Evolutionary conservation across 2,113 vertebrate species (phyloP).

Genomic region (Columba livia): DNA sequence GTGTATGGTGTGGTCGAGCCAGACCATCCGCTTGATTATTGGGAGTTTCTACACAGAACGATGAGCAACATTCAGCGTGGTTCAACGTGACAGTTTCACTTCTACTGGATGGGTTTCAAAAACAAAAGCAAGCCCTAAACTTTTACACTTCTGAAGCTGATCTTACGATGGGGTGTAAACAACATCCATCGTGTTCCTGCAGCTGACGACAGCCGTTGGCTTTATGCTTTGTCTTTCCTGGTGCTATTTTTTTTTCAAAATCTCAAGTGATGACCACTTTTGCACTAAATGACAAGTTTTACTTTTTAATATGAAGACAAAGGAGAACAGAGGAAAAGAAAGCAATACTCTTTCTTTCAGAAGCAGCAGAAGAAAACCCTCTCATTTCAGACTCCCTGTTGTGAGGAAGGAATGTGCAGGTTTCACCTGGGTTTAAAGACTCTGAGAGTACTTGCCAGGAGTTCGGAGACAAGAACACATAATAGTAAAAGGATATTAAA

Average conservation of each 20-base stretch:
- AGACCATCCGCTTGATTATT: not conserved
- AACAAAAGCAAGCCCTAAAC: not conserved
- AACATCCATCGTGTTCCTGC: fast-evolving
- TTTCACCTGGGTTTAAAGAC: constrained; percentile 42
- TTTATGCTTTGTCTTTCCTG: not conserved
- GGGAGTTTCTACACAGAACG: not conserved
- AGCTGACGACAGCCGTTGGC: not conserved
- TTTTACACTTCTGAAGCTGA: not conserved
- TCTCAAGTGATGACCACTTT: not conserved
- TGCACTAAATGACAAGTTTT: not conserved
- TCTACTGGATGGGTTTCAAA: not conserved
- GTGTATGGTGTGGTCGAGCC: fast-evolving
- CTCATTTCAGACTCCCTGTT: not conserved
- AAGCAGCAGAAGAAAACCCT: not conserved
- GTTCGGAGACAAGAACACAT: not conserved
- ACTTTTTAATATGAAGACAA: not conserved
- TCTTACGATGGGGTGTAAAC: not conserved
- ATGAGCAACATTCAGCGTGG: fast-evolving
- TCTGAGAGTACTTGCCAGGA: not conserved
- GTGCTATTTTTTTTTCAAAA: not conserved
- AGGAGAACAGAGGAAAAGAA: not conserved
- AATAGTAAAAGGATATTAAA: constrained; percentile 45
- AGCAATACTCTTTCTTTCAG: not conserved
- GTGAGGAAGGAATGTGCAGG: not conserved
- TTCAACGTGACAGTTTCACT: fast-evolving